phyloP scores from a whole-genome alignment of 2,888 invertebrate species.

The Gisinianus flammeolus region DNA sequence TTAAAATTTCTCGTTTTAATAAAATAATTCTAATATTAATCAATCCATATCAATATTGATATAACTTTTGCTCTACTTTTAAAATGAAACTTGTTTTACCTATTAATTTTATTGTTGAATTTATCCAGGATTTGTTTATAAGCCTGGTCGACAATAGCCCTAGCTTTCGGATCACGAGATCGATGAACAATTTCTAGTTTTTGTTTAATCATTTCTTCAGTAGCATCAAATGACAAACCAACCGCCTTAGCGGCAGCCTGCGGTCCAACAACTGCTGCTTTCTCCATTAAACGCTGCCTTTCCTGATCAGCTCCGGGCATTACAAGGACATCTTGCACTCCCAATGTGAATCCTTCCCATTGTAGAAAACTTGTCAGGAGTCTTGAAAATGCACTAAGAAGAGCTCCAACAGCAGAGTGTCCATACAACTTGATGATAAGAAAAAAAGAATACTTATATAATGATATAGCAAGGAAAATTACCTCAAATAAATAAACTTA shows the following conservation, averaged over 20 bases:
- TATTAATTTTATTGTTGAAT: conserved; percentile 89
- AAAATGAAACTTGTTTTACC: conserved; percentile 63
- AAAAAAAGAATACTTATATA: no score
- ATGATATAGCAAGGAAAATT: background rate
- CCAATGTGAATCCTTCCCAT: conserved; percentile 90
- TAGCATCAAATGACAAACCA: conserved; percentile 70
- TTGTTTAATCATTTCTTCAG: conserved; percentile 66
- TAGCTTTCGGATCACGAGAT: conserved; percentile 73
- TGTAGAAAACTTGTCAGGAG: conserved; percentile 90
- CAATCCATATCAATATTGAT: background rate
- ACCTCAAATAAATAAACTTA: conserved; percentile 57
- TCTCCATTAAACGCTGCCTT: conserved; percentile 72
- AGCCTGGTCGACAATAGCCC: conserved; percentile 79
- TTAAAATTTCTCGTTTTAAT: background rate
- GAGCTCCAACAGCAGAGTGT: conserved; percentile 76
- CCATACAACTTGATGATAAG: conserved; percentile 76
- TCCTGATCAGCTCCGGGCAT: conserved; percentile 73
- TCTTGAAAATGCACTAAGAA: conserved; percentile 89
- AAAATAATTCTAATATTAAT: background rate
- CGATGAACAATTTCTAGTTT: conserved; percentile 74
- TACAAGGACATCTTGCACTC: conserved; percentile 92
- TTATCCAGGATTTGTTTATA: conserved; percentile 81
- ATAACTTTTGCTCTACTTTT: background rate
- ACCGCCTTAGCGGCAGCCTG: conserved; percentile 73
- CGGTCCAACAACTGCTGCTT: conserved; percentile 70